Base-by-base conservation (phyloP, 2,888 invertebrate species). In the Andrena haemorrhoa region DNA sequence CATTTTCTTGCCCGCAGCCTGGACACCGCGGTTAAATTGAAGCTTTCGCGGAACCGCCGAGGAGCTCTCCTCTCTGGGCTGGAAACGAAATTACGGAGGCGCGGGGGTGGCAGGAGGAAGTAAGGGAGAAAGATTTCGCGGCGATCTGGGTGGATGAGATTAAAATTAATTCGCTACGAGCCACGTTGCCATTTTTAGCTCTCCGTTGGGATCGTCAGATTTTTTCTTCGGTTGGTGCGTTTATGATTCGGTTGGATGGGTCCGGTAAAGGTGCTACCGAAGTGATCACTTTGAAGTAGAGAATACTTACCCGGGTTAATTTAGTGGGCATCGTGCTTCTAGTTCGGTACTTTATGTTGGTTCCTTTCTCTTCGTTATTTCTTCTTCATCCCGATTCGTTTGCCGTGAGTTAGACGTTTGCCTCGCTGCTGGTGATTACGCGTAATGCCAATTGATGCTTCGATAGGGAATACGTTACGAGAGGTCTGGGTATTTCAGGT, bases 81-180 rank as follows among this genome's bases (percentile, higher is more conserved):
- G 35, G 56, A 35, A 72, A 76, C 56, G 61, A 71, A 76, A 76
- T 80, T 63, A 72, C 76, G 23, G 56, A 12, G 49, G 20, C 41
- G 56, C 31, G 12, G 20, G 12, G 23, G 0, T 8, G 58, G 41
- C n/a, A 2, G 6, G n/a, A n/a, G 7, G 56, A 10, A 31, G 20
- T 41, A 12, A 47, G 47, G 23, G 23, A 23, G 29, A 49, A 23
- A 35, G 66, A 20, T 10, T n/a, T 8, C 16, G 47, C 60, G 10
- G 10, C 10, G n/a, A 20, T 7, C 10, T 4, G 16, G 2, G 23
- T n/a, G 10, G 3, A 33, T 12, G 6, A 29, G 20, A 63, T 65
- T 49, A n/a, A 35, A 77, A 49, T 72, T 56, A 60, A 75, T 49
- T 53, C n/a, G n/a, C n/a, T 1, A 16, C n/a, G n/a, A 41, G 41